These are phyloP conservation scores for Rhimphoctona megacephalus DNA, from an alignment of 2,888 invertebrate species.

Conservation along the genomic window DNA sequence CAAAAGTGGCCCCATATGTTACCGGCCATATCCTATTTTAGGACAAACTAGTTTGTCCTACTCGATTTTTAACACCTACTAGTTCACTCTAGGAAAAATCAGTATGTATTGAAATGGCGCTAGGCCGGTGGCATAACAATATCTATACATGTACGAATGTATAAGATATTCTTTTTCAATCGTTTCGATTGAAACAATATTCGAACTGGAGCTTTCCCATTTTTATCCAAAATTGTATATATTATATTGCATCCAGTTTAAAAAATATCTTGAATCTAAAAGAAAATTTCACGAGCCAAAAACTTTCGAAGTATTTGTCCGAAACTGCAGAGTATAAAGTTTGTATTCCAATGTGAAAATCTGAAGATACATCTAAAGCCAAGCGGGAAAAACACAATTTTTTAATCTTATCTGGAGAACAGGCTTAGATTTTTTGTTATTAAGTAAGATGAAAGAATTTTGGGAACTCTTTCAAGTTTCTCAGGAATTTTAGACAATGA, in stretches of 20 bases:
- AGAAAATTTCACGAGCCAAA: not conserved
- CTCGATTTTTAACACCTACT: not conserved
- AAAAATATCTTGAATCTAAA: not conserved
- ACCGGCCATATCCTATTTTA: not conserved
- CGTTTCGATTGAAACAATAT: not conserved
- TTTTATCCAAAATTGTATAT: not conserved
- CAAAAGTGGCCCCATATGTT: too few relatives aligned
- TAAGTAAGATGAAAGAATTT: too few relatives aligned
- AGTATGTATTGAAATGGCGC: not conserved
- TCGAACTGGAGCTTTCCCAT: not conserved
- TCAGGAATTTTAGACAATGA: too few relatives aligned
- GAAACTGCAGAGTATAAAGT: not conserved
- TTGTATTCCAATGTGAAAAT: not conserved
- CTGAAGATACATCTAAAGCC: not conserved
- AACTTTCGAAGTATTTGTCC: not conserved
- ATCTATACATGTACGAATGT: not conserved
- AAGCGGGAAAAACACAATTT: too few relatives aligned
- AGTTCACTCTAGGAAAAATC: not conserved
- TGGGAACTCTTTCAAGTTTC: too few relatives aligned
- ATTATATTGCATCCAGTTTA: not conserved
- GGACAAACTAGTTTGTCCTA: not conserved
- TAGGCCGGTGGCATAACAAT: not conserved
- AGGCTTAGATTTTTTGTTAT: too few relatives aligned
- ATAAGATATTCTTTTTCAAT: not conserved
- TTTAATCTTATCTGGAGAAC: not conserved